Conservation (phyloP, 2,113 vertebrate species). For the Strix uralensis region DNA sequence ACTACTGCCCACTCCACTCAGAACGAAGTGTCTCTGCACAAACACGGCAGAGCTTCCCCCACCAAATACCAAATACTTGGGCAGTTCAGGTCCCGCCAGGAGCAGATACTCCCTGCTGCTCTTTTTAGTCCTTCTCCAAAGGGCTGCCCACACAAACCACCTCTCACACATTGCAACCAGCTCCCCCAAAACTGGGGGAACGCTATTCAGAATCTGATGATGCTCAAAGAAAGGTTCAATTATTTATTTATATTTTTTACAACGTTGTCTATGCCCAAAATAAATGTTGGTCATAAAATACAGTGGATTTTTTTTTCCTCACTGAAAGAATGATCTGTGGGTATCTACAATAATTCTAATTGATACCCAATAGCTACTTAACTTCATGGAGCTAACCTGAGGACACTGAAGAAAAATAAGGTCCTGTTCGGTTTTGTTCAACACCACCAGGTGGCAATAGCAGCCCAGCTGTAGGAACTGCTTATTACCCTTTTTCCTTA, state of each 20-base stretch:
- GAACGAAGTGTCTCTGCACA: background rate
- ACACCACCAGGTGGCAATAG: conserved; percentile 70
- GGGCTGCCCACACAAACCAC: background rate
- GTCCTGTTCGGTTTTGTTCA: background rate
- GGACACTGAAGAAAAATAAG: background rate
- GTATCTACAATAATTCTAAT: background rate
- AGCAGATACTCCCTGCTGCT: background rate
- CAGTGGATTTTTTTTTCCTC: accelerated
- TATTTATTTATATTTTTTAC: background rate
- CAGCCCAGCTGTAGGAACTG: background rate
- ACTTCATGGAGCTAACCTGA: accelerated
- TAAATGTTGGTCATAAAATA: background rate
- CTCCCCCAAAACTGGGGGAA: background rate
- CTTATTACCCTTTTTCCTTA: background rate
- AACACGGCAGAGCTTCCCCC: background rate
- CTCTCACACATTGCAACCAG: background rate
- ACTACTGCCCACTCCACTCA: background rate
- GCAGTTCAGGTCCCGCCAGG: background rate
- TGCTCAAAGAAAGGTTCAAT: background rate
- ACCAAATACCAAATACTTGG: background rate
- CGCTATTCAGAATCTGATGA: background rate
- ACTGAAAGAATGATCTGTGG: background rate
- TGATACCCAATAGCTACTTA: background rate
- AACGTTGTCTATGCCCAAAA: background rate
- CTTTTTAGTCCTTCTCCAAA: background rate